phyloP scores from a whole-genome alignment of 1,140 invertebrate genomes.

The Papilio xuthus region DNA sequence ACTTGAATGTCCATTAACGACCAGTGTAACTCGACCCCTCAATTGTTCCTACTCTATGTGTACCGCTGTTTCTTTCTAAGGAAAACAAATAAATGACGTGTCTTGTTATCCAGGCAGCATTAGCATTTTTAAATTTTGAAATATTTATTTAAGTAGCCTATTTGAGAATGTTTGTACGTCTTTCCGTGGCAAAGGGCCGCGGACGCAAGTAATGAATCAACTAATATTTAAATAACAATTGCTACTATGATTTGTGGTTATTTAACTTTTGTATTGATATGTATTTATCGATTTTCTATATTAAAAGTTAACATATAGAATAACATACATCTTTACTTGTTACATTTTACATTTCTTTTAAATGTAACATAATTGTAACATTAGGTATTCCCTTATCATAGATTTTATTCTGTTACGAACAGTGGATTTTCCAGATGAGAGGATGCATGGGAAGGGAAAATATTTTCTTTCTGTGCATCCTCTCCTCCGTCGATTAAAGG shows the following conservation, averaged over 20 bases:
- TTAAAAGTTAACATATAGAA: neutral
- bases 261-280: neutral
- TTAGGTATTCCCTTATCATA: no score
- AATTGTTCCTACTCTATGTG: slow-evolving; percentile 16
- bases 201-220: slow-evolving; percentile 60
- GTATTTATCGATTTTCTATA: neutral
- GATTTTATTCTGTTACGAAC: no score
- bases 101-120: slow-evolving; percentile 47
- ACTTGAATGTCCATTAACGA: slow-evolving; percentile 42
- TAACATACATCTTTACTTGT: neutral
- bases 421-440: no score
- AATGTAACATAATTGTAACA: no score
- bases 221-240: slow-evolving; percentile 36
- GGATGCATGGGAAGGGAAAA: no score
- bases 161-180: slow-evolving; percentile 65
- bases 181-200: slow-evolving; percentile 58
- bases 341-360: no score
- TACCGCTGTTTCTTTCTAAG: neutral
- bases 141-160: slow-evolving; percentile 74
- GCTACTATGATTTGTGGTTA: neutral
- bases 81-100: slow-evolving; percentile 27
- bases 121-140: slow-evolving; percentile 72
- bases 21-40: slow-evolving; percentile 42
- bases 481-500: no score
- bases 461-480: no score